Evolutionary conservation across 1,140 invertebrate species (phyloP).

Genomic region (Hycleus cichorii): DNA sequence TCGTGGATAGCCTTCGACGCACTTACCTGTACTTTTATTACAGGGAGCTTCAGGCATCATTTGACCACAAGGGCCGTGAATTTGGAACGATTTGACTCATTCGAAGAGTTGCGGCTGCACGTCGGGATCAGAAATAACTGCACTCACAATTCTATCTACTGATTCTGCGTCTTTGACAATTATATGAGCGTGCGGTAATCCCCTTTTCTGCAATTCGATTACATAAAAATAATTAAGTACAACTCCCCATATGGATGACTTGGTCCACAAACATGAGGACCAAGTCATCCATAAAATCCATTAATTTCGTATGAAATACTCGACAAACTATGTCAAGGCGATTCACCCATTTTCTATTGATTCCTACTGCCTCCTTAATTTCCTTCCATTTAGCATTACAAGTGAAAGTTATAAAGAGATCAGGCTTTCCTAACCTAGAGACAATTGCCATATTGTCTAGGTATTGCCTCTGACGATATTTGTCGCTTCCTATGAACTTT

Average conservation of each 20-base stretch:
- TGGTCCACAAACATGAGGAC: too few relatives aligned
- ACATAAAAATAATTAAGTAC: background rate
- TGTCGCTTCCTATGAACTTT: too few relatives aligned
- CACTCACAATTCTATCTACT: background rate
- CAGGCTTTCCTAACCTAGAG: background rate
- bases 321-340: background rate
- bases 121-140: background rate
- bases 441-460: background rate
- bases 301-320: too few relatives aligned
- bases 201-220: conserved; percentile 1
- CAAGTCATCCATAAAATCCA: too few relatives aligned
- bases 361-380: background rate
- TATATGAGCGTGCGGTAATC: background rate
- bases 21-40: background rate
- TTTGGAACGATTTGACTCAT: background rate
- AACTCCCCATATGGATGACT: background rate
- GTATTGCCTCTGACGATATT: background rate
- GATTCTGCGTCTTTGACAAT: background rate
- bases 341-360: background rate
- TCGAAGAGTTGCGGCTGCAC: background rate
- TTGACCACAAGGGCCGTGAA: background rate
- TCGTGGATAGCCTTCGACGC: too few relatives aligned
- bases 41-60: background rate
- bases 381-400: background rate
- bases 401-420: background rate